phyloP scores from a whole-genome alignment of 2,888 invertebrate species.

The Oegoconia quadripuncta region DNA sequence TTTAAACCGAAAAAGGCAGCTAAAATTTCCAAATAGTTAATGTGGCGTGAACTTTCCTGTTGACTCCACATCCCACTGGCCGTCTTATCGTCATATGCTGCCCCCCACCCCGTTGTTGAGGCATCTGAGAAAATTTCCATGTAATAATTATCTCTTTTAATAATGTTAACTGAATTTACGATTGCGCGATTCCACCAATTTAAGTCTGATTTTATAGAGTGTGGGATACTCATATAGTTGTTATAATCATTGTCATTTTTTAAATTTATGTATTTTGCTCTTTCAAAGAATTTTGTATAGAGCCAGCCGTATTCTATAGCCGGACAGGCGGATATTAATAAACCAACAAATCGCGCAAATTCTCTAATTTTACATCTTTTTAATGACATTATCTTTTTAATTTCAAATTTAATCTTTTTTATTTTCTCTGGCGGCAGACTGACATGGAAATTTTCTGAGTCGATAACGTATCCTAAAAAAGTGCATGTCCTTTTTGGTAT shows the following conservation, averaged over 20 bases:
- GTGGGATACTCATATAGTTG: not conserved
- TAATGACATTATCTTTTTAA: not conserved
- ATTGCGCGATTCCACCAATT: not conserved
- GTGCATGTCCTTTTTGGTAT: not conserved
- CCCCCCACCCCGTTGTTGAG: too few relatives aligned
- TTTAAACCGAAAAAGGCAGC: not conserved
- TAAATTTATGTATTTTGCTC: conserved; percentile 1
- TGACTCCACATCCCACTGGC: not conserved
- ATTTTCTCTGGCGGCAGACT: not conserved
- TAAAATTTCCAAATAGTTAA: too few relatives aligned
- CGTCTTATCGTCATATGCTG: not conserved
- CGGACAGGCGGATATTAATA: conserved; percentile 3
- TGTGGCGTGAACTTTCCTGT: not conserved
- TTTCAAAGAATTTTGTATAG: conserved; percentile 4
- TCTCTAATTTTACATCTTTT: not conserved
- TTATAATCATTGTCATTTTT: not conserved
- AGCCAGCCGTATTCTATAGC: conserved; percentile 7
- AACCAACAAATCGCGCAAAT: conserved; percentile 7
- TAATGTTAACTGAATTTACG: not conserved
- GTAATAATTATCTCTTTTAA: not conserved
- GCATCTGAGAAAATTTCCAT: not conserved
- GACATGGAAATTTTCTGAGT: not conserved
- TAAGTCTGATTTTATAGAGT: not conserved
- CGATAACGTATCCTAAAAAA: not conserved
- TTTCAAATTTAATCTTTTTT: not conserved